Evolutionary conservation across 1,140 invertebrate genomes (phyloP).

Genomic region (Achroia grisella): DNA sequence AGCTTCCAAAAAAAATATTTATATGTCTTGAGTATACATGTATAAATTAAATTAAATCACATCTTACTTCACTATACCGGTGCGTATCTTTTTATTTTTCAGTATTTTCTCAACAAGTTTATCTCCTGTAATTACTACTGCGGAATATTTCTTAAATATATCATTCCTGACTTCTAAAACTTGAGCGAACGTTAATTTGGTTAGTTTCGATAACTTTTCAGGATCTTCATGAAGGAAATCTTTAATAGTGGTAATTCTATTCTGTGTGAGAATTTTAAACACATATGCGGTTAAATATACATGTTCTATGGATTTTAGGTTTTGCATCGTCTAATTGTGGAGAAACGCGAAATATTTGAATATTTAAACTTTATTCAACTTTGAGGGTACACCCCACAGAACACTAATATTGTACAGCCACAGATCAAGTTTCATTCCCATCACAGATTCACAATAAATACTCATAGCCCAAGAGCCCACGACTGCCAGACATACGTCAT

Average conservation of each 20-base stretch:
- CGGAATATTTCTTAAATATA: slow-evolving; percentile 52
- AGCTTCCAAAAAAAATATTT: no score
- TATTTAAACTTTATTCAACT: no score
- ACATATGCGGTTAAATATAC: slow-evolving; percentile 57
- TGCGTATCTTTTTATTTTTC: slow-evolving; percentile 23
- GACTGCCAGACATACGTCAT: no score
- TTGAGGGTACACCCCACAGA: no score
- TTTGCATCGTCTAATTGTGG: slow-evolving; percentile 48
- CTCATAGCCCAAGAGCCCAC: no score
- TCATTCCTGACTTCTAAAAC: slow-evolving; percentile 44
- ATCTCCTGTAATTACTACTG: slow-evolving; percentile 34
- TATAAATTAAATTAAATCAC: neutral
- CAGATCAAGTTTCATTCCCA: no score
- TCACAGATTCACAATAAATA: no score
- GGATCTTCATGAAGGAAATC: slow-evolving; percentile 76
- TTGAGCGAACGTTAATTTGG: slow-evolving; percentile 46
- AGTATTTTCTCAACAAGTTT: slow-evolving; percentile 25
- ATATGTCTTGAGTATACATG: no score
- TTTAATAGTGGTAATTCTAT: slow-evolving; percentile 73
- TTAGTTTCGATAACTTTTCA: slow-evolving; percentile 46
- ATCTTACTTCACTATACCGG: slow-evolving; percentile 31
- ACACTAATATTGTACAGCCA: no score
- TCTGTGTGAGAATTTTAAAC: slow-evolving; percentile 67
- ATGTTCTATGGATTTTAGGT: slow-evolving; percentile 54
- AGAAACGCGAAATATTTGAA: no score